phyloP scores from a whole-genome alignment of 2,113 vertebrate species.

The Nycticorax nycticorax region DNA sequence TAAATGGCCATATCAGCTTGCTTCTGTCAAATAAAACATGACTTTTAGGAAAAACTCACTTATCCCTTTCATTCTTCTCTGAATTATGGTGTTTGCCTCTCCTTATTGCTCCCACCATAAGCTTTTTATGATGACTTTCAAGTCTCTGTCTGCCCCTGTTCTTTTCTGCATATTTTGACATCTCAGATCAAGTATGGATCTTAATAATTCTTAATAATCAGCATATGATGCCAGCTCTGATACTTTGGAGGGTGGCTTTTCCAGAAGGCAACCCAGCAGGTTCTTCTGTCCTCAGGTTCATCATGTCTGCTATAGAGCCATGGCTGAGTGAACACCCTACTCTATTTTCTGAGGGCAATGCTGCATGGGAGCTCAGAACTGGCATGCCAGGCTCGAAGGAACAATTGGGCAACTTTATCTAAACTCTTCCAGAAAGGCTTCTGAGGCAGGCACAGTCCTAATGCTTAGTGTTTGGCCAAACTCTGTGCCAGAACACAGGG shows the following conservation, averaged over 20 bases:
- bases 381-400: not conserved
- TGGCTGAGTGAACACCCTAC: not conserved
- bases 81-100: not conserved
- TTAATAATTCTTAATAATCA: not conserved
- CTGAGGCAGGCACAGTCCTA: not conserved
- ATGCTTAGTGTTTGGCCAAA: not conserved
- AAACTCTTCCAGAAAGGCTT: not conserved
- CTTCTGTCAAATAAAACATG: not conserved
- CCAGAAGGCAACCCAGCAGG: not conserved
- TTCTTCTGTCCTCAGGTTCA: not conserved
- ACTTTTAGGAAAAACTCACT: not conserved
- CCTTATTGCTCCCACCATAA: not conserved
- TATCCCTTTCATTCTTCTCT: not conserved
- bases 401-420: not conserved
- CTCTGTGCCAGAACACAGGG: not conserved
- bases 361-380: not conserved
- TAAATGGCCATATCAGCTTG: not conserved
- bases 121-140: not conserved
- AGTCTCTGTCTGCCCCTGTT: accelerated
- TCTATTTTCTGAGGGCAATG: not conserved
- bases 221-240: not conserved
- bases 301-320: not conserved
- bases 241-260: not conserved
- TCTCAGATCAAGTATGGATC: not conserved
- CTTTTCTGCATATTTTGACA: not conserved